phyloP scores from a whole-genome alignment of 1,140 invertebrate species.

The Proales similis region DNA sequence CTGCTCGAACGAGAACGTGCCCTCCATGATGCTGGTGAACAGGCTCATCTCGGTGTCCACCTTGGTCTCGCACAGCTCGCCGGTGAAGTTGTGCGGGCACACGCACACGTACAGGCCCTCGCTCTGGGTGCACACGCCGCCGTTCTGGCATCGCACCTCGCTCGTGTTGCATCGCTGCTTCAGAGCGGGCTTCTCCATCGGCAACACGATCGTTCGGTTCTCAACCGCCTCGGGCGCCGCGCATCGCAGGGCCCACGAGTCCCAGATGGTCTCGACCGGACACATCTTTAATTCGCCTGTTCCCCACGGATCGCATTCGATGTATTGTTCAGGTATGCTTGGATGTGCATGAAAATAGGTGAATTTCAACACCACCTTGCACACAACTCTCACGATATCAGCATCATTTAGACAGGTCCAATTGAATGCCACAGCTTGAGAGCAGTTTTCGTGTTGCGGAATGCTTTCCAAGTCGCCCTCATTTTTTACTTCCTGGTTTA shows the following conservation, averaged over 20 bases:
- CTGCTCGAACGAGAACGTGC: background rate
- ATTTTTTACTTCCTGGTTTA: too few species aligned
- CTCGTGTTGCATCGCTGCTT: background rate
- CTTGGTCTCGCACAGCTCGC: background rate
- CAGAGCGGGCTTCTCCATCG: too few species aligned
- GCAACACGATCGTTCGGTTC: constrained; percentile 1
- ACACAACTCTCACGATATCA: too few species aligned
- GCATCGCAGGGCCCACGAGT: constrained; percentile 9
- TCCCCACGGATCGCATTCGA: constrained; percentile 32
- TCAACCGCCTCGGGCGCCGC: background rate
- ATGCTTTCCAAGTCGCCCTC: too few species aligned
- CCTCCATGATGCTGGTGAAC: background rate
- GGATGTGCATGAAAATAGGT: constrained; percentile 15
- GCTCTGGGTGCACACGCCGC: constrained; percentile 2
- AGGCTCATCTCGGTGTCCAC: background rate
- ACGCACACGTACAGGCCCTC: background rate
- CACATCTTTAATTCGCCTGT: background rate
- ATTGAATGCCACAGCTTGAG: too few species aligned
- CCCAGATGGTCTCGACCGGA: background rate
- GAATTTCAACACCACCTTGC: too few species aligned
- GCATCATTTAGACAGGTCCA: too few species aligned
- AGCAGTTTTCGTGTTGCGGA: too few species aligned
- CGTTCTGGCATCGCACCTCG: background rate
- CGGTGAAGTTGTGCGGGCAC: constrained; percentile 9
- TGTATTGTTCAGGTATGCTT: background rate